Evolutionary conservation across 2,888 invertebrate genomes (phyloP), one percentile per base, ranked within the genome.

Genomic region (Ariolimax columbianus): DNA sequence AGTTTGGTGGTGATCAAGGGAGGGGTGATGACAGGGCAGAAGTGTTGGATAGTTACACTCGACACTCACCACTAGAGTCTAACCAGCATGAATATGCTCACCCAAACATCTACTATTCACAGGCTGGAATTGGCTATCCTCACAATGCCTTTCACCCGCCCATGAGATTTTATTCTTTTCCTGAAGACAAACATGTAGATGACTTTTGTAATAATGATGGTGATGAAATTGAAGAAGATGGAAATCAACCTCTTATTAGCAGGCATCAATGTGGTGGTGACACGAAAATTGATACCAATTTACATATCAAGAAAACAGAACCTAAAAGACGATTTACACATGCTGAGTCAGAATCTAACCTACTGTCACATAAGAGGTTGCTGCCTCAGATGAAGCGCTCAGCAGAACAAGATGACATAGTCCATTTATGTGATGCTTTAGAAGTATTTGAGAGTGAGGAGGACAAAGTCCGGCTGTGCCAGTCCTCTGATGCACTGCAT

Each of bases 91-190:
- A 90, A 73, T 92, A 93, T 85, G 90, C 90, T 73, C 89, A 90
- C 85, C 90, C 90, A 19, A 90, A 90, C 82, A 89, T 90, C 68
- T 89, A 91, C 83, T 92, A 93, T 84, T 91, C 91, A 17, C 90
- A 90, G 51, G 92, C 90, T 43, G 91, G 91, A 68, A 89, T 91
- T 26, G 92, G 92, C 9, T 93, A 93, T 87, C 92, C 91, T 2
- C 92, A 92, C 80, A 91, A 91, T 55, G 89, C 88, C 6, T 90
- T 91, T 85, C 88, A 89, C 70, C 89, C 89, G 9, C 87, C 88
- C 19, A 77, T 86, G n/a, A 79, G 86, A 63, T 86, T 79, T 66
- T 23, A 80, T n/a, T 84, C 84, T 36, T 84, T 63, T 30, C 84
- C 80, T 43, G 79, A 68, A 4, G 79, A 80, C 11, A 11, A 36